Evolutionary conservation across 2,888 invertebrate genomes (phyloP).

Genomic region (Myopa tessellatipennis): DNA sequence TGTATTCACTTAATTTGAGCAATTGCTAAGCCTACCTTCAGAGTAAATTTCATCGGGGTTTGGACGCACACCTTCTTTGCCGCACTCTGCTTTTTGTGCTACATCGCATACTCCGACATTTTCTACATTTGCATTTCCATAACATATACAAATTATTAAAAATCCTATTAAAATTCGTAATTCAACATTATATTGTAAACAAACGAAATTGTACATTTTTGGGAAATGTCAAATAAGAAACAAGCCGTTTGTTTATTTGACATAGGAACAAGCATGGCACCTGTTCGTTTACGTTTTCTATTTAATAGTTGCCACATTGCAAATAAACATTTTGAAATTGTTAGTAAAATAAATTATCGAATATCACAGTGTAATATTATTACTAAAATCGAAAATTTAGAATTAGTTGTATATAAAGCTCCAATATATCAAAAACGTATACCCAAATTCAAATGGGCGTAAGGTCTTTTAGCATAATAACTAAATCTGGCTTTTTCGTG

Average conservation of each 20-base stretch:
- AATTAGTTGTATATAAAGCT: too few relatives aligned
- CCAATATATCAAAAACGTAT: too few relatives aligned
- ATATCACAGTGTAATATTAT: too few relatives aligned
- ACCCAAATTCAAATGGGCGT: too few relatives aligned
- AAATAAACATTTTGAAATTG: background rate
- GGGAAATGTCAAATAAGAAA: background rate
- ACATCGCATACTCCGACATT: constrained; percentile 27
- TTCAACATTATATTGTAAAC: background rate
- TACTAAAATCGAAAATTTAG: too few relatives aligned
- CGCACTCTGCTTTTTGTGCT: constrained; percentile 33
- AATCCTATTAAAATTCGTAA: background rate
- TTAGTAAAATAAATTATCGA: too few relatives aligned
- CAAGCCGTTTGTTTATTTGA: too few relatives aligned
- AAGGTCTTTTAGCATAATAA: too few relatives aligned
- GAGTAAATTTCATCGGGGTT: background rate
- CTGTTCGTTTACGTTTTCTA: background rate
- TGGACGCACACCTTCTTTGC: background rate
- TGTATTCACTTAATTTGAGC: background rate
- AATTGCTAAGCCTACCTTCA: background rate
- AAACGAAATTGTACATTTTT: background rate
- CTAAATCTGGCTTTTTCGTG: too few relatives aligned
- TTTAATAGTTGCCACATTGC: background rate
- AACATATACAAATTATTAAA: background rate
- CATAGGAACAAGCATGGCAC: constrained; percentile 21
- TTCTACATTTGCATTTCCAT: background rate